phyloP scores from a whole-genome alignment of 2,888 invertebrate species.

The Drosophila lutescens region DNA sequence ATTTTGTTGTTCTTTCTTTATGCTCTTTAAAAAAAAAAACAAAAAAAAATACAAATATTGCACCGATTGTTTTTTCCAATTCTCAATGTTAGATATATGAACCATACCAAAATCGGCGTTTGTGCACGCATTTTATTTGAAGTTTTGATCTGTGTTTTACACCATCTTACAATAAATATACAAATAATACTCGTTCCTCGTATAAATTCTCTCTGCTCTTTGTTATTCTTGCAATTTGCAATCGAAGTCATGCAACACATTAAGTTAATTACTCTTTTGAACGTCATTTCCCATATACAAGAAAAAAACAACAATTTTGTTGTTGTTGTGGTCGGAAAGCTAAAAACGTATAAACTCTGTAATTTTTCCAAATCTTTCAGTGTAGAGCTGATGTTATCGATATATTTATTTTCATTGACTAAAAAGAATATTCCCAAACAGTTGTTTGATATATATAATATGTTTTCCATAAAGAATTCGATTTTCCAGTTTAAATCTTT shows the following conservation, averaged over 20 bases:
- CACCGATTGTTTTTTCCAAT: slow-evolving; percentile 54
- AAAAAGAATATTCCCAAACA: too few relatives aligned
- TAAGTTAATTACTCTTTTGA: slow-evolving; percentile 10
- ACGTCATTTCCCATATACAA: not conserved
- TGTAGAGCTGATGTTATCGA: not conserved
- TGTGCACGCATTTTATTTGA: slow-evolving; percentile 83
- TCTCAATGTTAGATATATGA: slow-evolving; percentile 43
- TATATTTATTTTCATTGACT: not conserved
- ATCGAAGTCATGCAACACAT: slow-evolving; percentile 21
- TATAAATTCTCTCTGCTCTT: slow-evolving; percentile 17
- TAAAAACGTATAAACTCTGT: not conserved
- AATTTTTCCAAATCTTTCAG: not conserved
- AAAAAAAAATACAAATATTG: slow-evolving; percentile 17
- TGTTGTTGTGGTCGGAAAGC: not conserved
- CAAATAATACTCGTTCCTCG: slow-evolving; percentile 10
- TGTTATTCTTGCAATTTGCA: not conserved
- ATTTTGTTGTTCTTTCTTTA: slow-evolving; percentile 48
- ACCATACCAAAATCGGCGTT: slow-evolving; percentile 73
- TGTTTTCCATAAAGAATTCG: too few relatives aligned
- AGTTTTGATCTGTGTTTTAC: slow-evolving; percentile 56
- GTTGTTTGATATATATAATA: too few relatives aligned
- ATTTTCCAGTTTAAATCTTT: too few relatives aligned
- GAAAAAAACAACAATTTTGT: not conserved
- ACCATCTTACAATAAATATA: slow-evolving; percentile 15
- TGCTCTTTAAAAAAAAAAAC: slow-evolving; percentile 44